Conservation (phyloP, 1,140 invertebrate genomes). For the Brachionus rotundiformis region DNA sequence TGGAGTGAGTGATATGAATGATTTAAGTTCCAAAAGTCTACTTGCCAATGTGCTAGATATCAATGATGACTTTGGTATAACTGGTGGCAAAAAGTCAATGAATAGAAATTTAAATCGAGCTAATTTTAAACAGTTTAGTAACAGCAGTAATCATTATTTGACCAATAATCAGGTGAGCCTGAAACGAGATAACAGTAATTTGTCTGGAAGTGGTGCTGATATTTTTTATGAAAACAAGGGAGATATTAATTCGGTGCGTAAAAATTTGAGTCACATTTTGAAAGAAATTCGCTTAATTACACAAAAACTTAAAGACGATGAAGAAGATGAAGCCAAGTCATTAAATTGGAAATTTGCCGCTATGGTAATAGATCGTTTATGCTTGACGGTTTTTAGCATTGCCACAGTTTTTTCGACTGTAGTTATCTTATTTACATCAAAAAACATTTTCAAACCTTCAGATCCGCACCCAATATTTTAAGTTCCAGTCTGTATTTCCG, state of each 20-base stretch:
- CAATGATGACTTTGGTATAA: slow-evolving; percentile 23
- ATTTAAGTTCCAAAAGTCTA: slow-evolving; percentile 27
- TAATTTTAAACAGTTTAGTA: slow-evolving; percentile 18
- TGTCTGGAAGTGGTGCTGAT: slow-evolving; percentile 42
- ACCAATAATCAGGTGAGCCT: slow-evolving; percentile 25
- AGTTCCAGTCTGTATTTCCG: slow-evolving; percentile 72
- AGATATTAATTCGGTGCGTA: slow-evolving; percentile 54
- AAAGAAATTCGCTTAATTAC: slow-evolving; percentile 91
- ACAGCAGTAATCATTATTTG: slow-evolving; percentile 7
- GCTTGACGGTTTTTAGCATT: slow-evolving; percentile 95
- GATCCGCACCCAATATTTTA: slow-evolving; percentile 33
- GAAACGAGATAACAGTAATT: slow-evolving; percentile 44
- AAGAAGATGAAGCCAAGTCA: slow-evolving; percentile 61
- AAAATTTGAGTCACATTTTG: slow-evolving; percentile 83
- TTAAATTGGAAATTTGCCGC: slow-evolving; percentile 98
- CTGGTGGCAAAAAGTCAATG: neutral
- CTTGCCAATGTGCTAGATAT: slow-evolving; percentile 51
- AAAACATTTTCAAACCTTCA: slow-evolving; percentile 47
- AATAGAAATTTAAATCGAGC: slow-evolving; percentile 18
- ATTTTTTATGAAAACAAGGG: slow-evolving; percentile 29
- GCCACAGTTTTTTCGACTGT: slow-evolving; percentile 81
- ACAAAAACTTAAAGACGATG: slow-evolving; percentile 63
- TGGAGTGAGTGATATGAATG: neutral
- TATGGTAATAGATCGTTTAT: slow-evolving; percentile 98
- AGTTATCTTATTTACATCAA: slow-evolving; percentile 85